These are phyloP conservation scores for Augochlora pura DNA, from an alignment of 1,140 invertebrate genomes.

Conservation along the genomic window DNA sequence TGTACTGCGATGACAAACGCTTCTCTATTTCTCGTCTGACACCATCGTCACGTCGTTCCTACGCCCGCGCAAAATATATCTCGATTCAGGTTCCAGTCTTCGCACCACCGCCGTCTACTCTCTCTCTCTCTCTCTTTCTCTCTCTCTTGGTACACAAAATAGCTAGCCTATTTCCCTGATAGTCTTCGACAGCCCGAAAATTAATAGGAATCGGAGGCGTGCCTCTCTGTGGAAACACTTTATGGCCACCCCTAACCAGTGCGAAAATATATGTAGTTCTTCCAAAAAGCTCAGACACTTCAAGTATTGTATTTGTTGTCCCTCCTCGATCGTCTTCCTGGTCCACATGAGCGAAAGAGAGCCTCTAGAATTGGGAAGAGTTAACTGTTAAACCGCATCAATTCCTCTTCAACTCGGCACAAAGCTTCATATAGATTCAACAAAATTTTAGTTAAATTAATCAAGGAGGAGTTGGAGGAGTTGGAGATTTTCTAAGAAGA, in stretches of 20 bases:
- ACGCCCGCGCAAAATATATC: conserved; percentile 10
- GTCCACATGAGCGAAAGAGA: no score
- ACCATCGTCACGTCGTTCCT: neutral
- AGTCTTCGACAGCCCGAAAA: conserved; percentile 10
- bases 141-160: neutral
- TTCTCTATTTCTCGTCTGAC: neutral
- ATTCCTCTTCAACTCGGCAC: no score
- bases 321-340: neutral
- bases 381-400: no score
- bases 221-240: neutral
- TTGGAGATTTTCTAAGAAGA: no score
- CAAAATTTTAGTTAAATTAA: no score
- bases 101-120: neutral
- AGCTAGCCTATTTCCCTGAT: conserved; percentile 31
- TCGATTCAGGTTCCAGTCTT: neutral
- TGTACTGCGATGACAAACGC: neutral
- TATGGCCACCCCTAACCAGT: neutral
- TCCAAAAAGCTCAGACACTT: neutral
- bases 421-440: no score
- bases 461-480: no score
- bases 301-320: neutral
- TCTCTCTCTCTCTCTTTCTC: no score
- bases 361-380: no score
- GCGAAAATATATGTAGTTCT: conserved; percentile 8
- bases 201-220: conserved; percentile 14